Evolutionary conservation across 2,113 vertebrate species (phyloP).

Genomic region (Channa argus): DNA sequence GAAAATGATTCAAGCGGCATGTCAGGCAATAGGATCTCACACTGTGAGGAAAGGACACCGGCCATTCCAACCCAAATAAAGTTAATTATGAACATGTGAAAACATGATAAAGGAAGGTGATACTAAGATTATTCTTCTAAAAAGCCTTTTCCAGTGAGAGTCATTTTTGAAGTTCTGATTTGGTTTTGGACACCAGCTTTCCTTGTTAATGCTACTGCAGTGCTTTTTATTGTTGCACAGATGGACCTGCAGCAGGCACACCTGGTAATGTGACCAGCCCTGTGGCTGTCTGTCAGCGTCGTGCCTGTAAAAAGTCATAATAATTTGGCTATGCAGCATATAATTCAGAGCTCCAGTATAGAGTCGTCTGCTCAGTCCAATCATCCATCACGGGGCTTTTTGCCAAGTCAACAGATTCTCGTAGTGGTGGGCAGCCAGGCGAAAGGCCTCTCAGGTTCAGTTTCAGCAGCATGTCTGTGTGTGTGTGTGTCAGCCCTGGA

Average conservation of each 20-base stretch:
- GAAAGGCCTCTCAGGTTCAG: slow-evolving; percentile 55
- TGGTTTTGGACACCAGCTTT: slow-evolving; percentile 17
- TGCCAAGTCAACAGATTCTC: slow-evolving; percentile 77
- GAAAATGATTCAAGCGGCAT: slow-evolving; percentile 49
- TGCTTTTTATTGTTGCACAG: slow-evolving; percentile 36
- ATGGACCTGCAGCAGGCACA: slow-evolving; percentile 49
- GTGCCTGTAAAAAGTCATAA: slow-evolving; percentile 43
- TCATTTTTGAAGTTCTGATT: background rate
- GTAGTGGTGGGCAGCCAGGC: slow-evolving; percentile 43
- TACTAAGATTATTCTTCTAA: background rate
- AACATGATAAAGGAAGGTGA: slow-evolving; percentile 1
- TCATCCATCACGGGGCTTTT: slow-evolving; percentile 67
- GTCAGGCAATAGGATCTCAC: slow-evolving; percentile 16
- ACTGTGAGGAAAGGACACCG: background rate
- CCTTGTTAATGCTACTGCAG: background rate
- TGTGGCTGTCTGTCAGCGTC: slow-evolving; percentile 39
- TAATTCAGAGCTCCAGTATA: slow-evolving; percentile 59
- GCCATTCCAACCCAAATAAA: background rate
- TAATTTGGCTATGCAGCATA: slow-evolving; percentile 75
- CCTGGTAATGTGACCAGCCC: slow-evolving; percentile 44
- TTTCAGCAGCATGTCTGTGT: slow-evolving; percentile 31
- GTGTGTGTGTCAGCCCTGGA: background rate
- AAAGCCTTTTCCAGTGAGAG: background rate
- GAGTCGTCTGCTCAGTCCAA: slow-evolving; percentile 49
- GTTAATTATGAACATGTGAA: slow-evolving; percentile 21